Evolutionary conservation across 2,888 invertebrate species (phyloP).

Genomic region (Bimastos eiseni): DNA sequence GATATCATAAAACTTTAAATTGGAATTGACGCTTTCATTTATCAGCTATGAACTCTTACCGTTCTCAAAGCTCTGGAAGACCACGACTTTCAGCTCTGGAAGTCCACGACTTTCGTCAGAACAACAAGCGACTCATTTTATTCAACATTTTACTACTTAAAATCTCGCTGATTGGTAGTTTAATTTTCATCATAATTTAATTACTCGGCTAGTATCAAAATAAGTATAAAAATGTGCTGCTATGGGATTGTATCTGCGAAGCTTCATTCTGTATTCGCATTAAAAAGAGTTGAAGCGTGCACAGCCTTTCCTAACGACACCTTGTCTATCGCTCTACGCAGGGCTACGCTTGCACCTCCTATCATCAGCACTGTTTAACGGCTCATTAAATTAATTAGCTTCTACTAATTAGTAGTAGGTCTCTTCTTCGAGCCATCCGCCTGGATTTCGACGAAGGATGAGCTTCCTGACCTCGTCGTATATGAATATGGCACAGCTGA

Average conservation of each 20-base stretch:
- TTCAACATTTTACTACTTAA: neutral
- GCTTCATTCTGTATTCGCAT: neutral
- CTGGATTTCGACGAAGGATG: conserved; percentile 45
- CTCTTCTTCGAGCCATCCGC: conserved; percentile 48
- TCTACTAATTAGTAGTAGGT: conserved; percentile 45
- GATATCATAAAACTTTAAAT: too few species aligned
- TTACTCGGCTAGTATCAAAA: neutral
- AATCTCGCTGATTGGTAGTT: neutral
- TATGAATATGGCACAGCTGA: conserved; percentile 44
- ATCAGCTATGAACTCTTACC: too few species aligned
- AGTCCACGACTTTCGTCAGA: too few species aligned
- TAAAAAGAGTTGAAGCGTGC: neutral
- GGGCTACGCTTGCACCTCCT: neutral
- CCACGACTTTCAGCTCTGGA: too few species aligned
- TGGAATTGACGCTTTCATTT: too few species aligned
- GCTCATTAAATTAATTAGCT: neutral
- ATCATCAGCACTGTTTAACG: neutral
- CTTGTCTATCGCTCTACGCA: neutral
- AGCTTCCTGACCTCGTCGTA: conserved; percentile 47
- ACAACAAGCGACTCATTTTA: neutral
- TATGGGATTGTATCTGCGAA: neutral
- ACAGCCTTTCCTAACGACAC: neutral
- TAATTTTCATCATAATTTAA: neutral
- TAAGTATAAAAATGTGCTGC: neutral
- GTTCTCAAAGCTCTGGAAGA: too few species aligned